Evolutionary conservation across 2,113 vertebrate genomes (phyloP).

Genomic region (Sceloporus tristichus): DNA sequence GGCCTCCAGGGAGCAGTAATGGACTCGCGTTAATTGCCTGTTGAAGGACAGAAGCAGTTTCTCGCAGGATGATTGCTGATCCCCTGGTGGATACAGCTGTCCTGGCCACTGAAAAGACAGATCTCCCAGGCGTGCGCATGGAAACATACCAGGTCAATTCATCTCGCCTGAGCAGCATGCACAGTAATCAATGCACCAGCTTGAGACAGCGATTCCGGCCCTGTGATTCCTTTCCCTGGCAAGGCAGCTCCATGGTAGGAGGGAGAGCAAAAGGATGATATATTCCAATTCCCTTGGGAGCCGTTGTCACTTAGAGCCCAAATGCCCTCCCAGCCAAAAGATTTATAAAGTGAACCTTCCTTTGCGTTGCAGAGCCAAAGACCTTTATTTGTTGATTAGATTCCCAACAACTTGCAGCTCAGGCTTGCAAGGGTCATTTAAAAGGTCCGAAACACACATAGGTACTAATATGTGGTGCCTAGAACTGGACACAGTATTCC

Average conservation of each 20-base stretch:
- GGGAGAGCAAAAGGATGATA: slow-evolving; percentile 23
- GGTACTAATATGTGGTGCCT: too few relatives aligned
- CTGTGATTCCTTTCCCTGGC: slow-evolving; percentile 57
- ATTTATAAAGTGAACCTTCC: slow-evolving; percentile 75
- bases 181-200: slow-evolving; percentile 61
- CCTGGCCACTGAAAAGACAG: slow-evolving; percentile 80
- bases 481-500: too few relatives aligned
- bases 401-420: slow-evolving; percentile 5
- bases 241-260: slow-evolving; percentile 61
- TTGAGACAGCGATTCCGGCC: slow-evolving; percentile 59
- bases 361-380: slow-evolving; percentile 1
- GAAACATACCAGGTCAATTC: slow-evolving; percentile 51
- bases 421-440: slow-evolving; percentile 8
- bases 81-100: slow-evolving; percentile 83
- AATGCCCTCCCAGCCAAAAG: slow-evolving; percentile 69
- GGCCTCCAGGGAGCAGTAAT: slow-evolving; percentile 80
- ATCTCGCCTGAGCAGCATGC: slow-evolving; percentile 55
- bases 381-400: not conserved
- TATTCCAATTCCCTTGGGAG: slow-evolving; percentile 71
- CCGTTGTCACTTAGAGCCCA: slow-evolving; percentile 67
- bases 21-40: slow-evolving; percentile 85
- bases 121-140: slow-evolving; percentile 74
- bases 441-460: not conserved
- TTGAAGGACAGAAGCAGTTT: slow-evolving; percentile 89
- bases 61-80: slow-evolving; percentile 83